phyloP scores from a whole-genome alignment of 2,113 vertebrate species.

The Rallus limicola region DNA sequence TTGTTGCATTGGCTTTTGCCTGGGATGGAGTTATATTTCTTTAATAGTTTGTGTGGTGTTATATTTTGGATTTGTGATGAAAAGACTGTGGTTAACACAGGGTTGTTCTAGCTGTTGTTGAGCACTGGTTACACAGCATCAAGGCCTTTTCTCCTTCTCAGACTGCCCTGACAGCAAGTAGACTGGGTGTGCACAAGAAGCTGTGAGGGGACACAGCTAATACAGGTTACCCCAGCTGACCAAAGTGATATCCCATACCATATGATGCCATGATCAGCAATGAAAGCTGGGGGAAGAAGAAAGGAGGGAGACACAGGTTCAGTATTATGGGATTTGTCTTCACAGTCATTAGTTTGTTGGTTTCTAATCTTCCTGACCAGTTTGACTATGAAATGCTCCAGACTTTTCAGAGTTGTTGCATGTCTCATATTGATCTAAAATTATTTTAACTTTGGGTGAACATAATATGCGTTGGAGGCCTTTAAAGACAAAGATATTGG shows the following conservation, averaged over 20 bases:
- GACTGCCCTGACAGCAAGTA: too few species aligned
- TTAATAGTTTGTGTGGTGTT: not conserved
- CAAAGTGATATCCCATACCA: not conserved
- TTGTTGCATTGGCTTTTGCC: not conserved
- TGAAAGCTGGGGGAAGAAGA: not conserved
- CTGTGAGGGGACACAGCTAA: too few species aligned
- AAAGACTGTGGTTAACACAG: too few species aligned
- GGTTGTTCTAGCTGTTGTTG: too few species aligned
- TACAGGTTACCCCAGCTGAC: not conserved
- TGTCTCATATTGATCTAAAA: not conserved
- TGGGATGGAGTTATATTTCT: not conserved
- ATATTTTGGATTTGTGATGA: not conserved
- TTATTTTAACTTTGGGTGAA: not conserved
- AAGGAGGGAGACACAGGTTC: accelerated
- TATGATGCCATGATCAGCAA: not conserved
- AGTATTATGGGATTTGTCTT: not conserved
- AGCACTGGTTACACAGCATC: too few species aligned
- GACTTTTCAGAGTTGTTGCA: not conserved
- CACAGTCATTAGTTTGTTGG: not conserved
- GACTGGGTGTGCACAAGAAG: too few species aligned
- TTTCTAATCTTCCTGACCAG: not conserved
- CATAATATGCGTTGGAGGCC: not conserved
- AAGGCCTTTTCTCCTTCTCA: too few species aligned
- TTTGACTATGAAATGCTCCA: not conserved
- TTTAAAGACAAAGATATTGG: not conserved